Evolutionary conservation across 2,888 invertebrate genomes (phyloP).

Genomic region (Noctua fimbriata): DNA sequence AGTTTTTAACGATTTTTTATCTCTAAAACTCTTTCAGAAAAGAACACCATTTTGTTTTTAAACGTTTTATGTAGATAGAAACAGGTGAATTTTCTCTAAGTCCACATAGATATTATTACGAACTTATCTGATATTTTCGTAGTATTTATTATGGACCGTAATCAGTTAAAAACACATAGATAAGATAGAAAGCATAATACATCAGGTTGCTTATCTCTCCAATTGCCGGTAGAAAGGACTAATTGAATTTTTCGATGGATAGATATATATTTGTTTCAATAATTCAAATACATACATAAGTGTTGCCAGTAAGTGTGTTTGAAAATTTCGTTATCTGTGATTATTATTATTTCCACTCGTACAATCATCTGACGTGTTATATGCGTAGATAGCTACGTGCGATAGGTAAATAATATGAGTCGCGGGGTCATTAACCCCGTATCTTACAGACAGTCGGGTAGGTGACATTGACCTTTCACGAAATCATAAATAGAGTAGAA

Average conservation of each 20-base stretch:
- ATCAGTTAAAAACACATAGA: slow-evolving; percentile 30
- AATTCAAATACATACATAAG: neutral
- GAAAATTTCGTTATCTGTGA: slow-evolving; percentile 42
- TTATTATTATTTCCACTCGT: slow-evolving; percentile 46
- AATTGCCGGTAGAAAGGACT: slow-evolving; percentile 13
- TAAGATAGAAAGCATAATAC: slow-evolving; percentile 42
- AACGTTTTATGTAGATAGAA: neutral
- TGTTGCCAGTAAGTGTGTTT: slow-evolving; percentile 2
- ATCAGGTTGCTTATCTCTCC: slow-evolving; percentile 25
- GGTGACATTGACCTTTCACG: slow-evolving; percentile 76
- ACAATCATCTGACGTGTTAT: slow-evolving; percentile 47
- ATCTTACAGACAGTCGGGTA: slow-evolving; percentile 69
- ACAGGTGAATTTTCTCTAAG: neutral
- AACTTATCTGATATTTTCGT: slow-evolving; percentile 4
- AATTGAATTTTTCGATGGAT: slow-evolving; percentile 12
- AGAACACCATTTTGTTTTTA: neutral
- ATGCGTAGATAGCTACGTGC: slow-evolving; percentile 46
- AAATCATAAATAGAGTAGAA: slow-evolving; percentile 63
- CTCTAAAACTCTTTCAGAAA: neutral
- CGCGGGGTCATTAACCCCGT: slow-evolving; percentile 69
- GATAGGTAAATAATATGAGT: slow-evolving; percentile 63
- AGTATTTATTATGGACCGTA: slow-evolving; percentile 5
- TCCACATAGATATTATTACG: neutral
- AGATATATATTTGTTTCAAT: slow-evolving; percentile 19
- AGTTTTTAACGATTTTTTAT: slow-evolving; percentile 11